Evolutionary conservation across 2,888 invertebrate genomes (phyloP).

Genomic region (Tupiocoris notatus): DNA sequence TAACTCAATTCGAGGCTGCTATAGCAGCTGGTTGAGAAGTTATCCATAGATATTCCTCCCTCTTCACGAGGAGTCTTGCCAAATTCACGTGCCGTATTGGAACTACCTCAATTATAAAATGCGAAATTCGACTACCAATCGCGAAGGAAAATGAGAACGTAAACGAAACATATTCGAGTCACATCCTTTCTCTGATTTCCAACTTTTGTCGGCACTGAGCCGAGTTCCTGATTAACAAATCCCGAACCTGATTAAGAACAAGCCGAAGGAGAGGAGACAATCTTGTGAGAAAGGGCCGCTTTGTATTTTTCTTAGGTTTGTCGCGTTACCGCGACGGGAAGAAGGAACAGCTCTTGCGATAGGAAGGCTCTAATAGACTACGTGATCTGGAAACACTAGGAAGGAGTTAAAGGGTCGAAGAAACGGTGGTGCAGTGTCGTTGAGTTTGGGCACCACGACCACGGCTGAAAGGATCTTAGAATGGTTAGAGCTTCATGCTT

Average conservation of each 20-base stretch:
- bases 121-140: too few species aligned
- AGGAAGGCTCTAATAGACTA: constrained; percentile 35
- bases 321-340: not conserved
- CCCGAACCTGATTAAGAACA: constrained; percentile 18
- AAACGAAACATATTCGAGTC: constrained; percentile 1
- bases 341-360: constrained; percentile 1
- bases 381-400: constrained; percentile 34
- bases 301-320: constrained; percentile 35
- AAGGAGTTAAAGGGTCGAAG: constrained; percentile 15
- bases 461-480: not conserved
- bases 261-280: constrained; percentile 3
- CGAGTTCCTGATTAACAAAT: constrained; percentile 32
- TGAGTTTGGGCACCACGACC: not conserved
- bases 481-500: not conserved
- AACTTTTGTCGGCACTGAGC: constrained; percentile 1
- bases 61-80: too few species aligned
- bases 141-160: not conserved
- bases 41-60: too few species aligned
- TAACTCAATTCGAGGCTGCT: too few species aligned
- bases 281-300: constrained; percentile 3
- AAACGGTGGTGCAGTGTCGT: not conserved
- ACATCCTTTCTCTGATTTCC: constrained; percentile 15
- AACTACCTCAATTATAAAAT: too few species aligned
- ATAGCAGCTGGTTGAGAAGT: too few species aligned
- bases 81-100: too few species aligned